Base-by-base conservation (phyloP, 2,888 invertebrate species). In the Gibbula magus region DNA sequence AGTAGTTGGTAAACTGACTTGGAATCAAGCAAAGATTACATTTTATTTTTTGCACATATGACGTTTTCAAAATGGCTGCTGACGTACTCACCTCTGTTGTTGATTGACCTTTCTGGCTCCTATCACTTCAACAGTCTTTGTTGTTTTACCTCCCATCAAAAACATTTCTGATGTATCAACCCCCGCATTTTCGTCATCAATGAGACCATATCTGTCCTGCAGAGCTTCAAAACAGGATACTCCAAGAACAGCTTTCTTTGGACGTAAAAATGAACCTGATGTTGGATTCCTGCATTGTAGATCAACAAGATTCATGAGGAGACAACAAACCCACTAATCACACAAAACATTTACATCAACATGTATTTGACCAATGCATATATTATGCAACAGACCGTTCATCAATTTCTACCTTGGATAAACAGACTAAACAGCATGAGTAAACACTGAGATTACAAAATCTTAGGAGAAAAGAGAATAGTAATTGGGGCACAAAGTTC, bases 261-360 rank as follows among this genome's bases (percentile, higher is more conserved):
- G 95, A 54, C 97, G 95, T 84, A 98, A 95, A 92, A 99, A 97
- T 7, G 98, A 98, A 0, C 97, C 98, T 61, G 97, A 96, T 1
- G 95, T 96, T n/a, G 96, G 95, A 91, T 95, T 94, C 75, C 95
- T 95, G 86, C 80, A 92, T 90, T 78, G 79, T 82, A 81, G 78
- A 82, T 75, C 56, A 70, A 25, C n/a, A 29, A 52, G n/a, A 75
- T 13, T 13, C 45, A 45, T 13, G 35, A 45, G 67, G 16, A 13
- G 20, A 78, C 25, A 5, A 45, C 1, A 5, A 45, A 10, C 45
- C 5, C 45, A 5, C 10, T 10, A n/a, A n/a, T n/a, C n/a, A n/a
- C n/a, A 10, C 45, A 45, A 45, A 45, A 45, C 45, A 45, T 45
- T 5, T 10, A 35, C 3, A 35, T 35, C 4, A 35, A 8, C 3